A percentile compares a stretch with the other conserved stretches of the same genome.
Evolutionary conservation across 2,797 vertebrate genomes (phyloP).

Genomic region (Salarias fasciatus): DNA sequence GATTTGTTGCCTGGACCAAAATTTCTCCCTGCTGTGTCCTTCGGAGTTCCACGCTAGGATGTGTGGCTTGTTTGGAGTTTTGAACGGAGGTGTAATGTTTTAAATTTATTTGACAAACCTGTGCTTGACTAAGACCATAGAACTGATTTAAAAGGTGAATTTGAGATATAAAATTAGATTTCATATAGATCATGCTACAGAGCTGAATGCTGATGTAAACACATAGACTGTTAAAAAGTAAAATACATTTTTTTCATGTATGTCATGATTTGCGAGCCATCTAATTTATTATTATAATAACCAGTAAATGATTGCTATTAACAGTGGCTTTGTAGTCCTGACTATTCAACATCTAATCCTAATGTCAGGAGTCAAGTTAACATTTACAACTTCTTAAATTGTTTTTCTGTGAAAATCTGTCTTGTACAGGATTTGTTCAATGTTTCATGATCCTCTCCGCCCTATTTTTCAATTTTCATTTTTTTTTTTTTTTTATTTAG

Average conservation of each 20-base stretch:
- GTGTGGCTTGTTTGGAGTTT: neutral
- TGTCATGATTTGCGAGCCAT: too few species aligned
- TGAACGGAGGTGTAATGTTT: neutral
- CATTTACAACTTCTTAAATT: slow-evolving; percentile 31
- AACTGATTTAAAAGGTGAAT: neutral
- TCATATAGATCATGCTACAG: too few species aligned
- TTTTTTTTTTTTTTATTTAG: slow-evolving; percentile 7
- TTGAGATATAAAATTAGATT: too few species aligned
- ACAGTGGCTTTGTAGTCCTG: slow-evolving; percentile 1
- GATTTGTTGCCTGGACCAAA: slow-evolving; percentile 27
- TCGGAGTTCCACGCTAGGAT: neutral
- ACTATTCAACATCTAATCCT: neutral
- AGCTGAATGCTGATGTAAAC: too few species aligned
- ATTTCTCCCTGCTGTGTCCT: slow-evolving; percentile 11
- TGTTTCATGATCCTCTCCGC: slow-evolving; percentile 39
- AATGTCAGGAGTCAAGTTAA: slow-evolving; percentile 33
- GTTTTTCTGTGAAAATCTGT: slow-evolving; percentile 45
- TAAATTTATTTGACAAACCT: neutral
- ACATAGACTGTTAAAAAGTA: too few species aligned
- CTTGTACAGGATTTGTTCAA: slow-evolving; percentile 19
- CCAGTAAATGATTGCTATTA: neutral
- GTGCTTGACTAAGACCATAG: too few species aligned
- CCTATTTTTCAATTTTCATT: too few species aligned
- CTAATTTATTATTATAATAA: too few species aligned
- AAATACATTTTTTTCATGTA: too few species aligned